Evolutionary conservation across 2,888 invertebrate genomes (phyloP), one percentile per base, ranked within the genome.

Genomic region (Macrosoma leucophasiata): DNA sequence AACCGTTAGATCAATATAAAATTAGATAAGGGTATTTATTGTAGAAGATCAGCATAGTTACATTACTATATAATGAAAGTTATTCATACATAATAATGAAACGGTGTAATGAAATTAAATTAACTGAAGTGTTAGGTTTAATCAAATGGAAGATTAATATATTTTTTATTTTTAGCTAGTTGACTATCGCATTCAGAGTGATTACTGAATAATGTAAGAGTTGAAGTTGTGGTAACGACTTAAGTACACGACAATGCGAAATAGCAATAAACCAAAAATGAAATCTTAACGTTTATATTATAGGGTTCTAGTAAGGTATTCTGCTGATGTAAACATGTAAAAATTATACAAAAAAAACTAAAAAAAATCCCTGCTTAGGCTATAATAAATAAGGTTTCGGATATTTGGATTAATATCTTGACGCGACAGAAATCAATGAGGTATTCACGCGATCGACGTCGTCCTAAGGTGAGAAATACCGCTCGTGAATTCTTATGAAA

Each of bases 201-300:
- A 58, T 61, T 64, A 68, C 64, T 70, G 67, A 64, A 74, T 76
- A 72, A 68, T 69, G 69, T 58, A 54, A 40, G 58, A 59, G 55
- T 56, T 57, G 47, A 51, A 36, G 39, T 47, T 50, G 49, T 49
- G 50, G 62, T 57, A 59, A 58, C 62, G 55, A 50, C 50, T 36
- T 51, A 59, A 63, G 67, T 68, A 69, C 68, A 68, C 55, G 52
- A 56, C 64, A 60, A 50, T 69, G 75, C 74, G 77, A 75, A 57
- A 74, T 77, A 82, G 84, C 82, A 84, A 82, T 81, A 84, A 84
- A 85, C 84, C 84, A 84, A 84, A 85, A 77, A 84, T 74, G 66
- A 72, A 75, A 74, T 65, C 64, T 77, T 77, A 77, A 77, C 72
- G 69, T 81, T 76, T 53, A 50, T 52, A 79, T 70, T 61, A 67